phyloP scores from a whole-genome alignment of 2,113 vertebrate genomes.

The Scatophagus argus region DNA sequence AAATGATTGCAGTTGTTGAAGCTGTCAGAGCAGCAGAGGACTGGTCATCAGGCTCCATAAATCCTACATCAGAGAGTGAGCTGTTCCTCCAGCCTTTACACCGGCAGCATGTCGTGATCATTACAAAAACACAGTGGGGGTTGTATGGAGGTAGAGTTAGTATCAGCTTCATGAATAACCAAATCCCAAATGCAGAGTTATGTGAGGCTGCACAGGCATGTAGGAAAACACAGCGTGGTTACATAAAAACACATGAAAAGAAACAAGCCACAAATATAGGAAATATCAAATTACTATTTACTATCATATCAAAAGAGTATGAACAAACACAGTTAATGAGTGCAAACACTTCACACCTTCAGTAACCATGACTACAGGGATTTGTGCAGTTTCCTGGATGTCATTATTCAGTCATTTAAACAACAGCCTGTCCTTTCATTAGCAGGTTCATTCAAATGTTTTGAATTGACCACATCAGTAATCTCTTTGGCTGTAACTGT shows the following conservation, averaged over 20 bases:
- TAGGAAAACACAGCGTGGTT: background rate
- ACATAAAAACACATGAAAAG: background rate
- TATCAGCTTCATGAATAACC: constrained; percentile 1
- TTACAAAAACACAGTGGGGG: background rate
- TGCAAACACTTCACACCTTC: constrained; percentile 3
- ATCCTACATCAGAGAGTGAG: constrained; percentile 44
- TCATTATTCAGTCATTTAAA: constrained; percentile 16
- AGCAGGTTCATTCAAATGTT: background rate
- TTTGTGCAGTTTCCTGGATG: background rate
- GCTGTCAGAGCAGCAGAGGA: constrained; percentile 23
- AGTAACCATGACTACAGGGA: constrained; percentile 27
- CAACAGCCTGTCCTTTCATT: background rate
- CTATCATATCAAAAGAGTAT: background rate
- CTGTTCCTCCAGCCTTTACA: background rate
- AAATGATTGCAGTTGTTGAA: background rate
- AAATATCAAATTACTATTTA: no score
- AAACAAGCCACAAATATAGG: background rate
- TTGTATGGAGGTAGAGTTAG: background rate
- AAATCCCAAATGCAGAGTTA: background rate
- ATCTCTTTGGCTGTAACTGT: background rate
- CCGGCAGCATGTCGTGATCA: constrained; percentile 49
- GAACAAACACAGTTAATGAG: constrained; percentile 8
- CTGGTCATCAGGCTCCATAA: constrained; percentile 45
- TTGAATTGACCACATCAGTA: background rate
- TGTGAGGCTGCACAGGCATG: background rate